Evolutionary conservation across 2,888 invertebrate genomes (phyloP), one percentile per base, ranked within the genome.

Genomic region (Zhengitettix transpicula): DNA sequence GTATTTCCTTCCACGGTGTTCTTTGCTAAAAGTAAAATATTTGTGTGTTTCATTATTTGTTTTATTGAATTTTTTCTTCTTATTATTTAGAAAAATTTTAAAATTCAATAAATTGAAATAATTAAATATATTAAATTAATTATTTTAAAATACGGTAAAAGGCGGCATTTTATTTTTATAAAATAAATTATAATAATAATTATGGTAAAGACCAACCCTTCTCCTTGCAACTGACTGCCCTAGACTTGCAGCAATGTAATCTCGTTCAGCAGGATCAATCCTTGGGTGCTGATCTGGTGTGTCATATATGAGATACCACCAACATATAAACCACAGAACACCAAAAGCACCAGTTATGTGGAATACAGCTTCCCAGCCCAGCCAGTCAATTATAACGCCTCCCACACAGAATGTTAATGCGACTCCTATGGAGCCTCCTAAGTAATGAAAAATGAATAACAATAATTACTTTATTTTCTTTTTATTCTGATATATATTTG

Each of bases 361-460:
- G 69, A 87, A 88, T 0, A 84, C 84, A 64, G 80, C 78, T 65
- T 83, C 82, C 88, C 88, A 88, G 2, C 84, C 83, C 60, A 78
- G 78, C 66, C 73, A 71, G 61, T 78, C 78, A 58, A 82, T 82
- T 11, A 87, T 76, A 62, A 79, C 75, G 1, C 85, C 86, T 64
- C 85, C 84, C 59, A 86, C 71, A 0, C 85, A 84, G 70, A 84
- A 84, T 11, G 84, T 84, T 16, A 83, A 63, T 0, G 82, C 83
- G 15, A 81, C 80, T 10, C 84, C 84, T 1, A 84, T 75, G 0
- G 83, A 83, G 68, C 83, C 82, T 61, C 79, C 79, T 79, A 64
- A 56, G n/a, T n/a, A n/a, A n/a, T n/a, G n/a, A 70, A 69, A n/a
- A 28, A 55, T n/a, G 7, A 28, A 28, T 2, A 28, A 28, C 28